These are phyloP conservation scores for Myiagra hebetior DNA, from an alignment of 2,113 vertebrate genomes.

Conservation along the genomic window DNA sequence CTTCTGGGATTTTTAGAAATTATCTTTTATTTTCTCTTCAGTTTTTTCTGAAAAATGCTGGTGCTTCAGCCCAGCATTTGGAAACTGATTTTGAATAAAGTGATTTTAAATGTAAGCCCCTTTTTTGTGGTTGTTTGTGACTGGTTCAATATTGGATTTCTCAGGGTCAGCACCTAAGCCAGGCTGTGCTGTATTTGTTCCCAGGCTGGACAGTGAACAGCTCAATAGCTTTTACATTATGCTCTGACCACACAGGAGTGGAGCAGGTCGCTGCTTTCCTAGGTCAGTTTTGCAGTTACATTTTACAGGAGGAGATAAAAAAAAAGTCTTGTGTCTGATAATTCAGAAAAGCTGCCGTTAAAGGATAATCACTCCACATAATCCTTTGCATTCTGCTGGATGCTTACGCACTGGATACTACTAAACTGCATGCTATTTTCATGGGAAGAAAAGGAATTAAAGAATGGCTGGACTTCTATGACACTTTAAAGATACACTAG, in stretches of 20 bases:
- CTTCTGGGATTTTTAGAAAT: not conserved
- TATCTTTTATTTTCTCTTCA: not conserved
- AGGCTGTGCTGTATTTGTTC: not conserved
- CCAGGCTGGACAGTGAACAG: not conserved
- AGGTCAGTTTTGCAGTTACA: not conserved
- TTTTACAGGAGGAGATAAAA: not conserved
- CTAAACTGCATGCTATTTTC: not conserved
- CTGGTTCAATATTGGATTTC: not conserved
- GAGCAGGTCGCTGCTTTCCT: not conserved
- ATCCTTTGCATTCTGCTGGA: not conserved
- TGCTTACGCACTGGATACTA: not conserved
- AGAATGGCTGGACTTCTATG: not conserved
- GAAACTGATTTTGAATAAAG: not conserved
- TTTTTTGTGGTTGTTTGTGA: not conserved
- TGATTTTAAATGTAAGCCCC: not conserved
- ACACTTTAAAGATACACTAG: not conserved
- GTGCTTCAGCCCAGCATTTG: not conserved
- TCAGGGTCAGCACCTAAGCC: not conserved
- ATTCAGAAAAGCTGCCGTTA: constrained; percentile 44
- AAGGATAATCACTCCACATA: constrained; percentile 10
- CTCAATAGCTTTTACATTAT: not conserved
- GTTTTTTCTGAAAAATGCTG: not conserved
- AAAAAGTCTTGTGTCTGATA: not conserved
- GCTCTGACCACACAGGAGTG: not conserved
- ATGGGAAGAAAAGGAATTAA: not conserved